Evolutionary conservation across 2,797 vertebrate genomes (phyloP), one percentile per base, ranked within the genome.

Genomic region (Anniella stebbinsi): DNA sequence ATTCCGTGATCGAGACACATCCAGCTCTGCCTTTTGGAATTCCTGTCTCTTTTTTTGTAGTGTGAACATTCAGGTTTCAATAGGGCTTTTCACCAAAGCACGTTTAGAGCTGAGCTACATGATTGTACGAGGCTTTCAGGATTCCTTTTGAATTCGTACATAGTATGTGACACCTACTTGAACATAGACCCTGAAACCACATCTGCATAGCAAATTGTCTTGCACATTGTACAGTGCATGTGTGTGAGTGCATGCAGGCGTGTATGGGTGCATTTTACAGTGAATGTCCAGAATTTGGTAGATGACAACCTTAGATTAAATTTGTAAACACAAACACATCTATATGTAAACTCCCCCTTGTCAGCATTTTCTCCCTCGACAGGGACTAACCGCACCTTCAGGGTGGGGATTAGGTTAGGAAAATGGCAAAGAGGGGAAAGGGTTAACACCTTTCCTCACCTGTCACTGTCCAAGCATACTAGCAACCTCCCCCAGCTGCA

Each of bases 21-120:
- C 21, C 84, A 81, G 18, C 45, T 92, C 18, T 38, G 15, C 51
- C 28, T 0, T 38, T 10, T 21, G 57, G 91, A 86, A 86, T 73
- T 66, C 38, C 82, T 69, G 5, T 54, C 38, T n/a, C 38, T 80
- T 86, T 51, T 54, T 88, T 75, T 69, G 48, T n/a, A 6, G 3
- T 63, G 89, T 0, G 0, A 91, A 54, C 0, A 1, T 41, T 89
- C 88, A 82, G n/a, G 15, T 66, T 76, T 73, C 9, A 67, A 12
- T 15, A 75, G 3, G 38, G 15, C 2, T 21, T 11, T 41, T 10
- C 4, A 12, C 9, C 41, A 60, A 70, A 51, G 7, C 33, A 41
- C 13, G 21, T 70, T 73, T 36, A 57, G 33, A 78, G 4, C 18
- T 2, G 10, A 60, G 60, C 33, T 84, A 66, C 30, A 33, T 51